Conservation (phyloP, 2,797 vertebrate species). For the Leptoclinus maculatus region DNA sequence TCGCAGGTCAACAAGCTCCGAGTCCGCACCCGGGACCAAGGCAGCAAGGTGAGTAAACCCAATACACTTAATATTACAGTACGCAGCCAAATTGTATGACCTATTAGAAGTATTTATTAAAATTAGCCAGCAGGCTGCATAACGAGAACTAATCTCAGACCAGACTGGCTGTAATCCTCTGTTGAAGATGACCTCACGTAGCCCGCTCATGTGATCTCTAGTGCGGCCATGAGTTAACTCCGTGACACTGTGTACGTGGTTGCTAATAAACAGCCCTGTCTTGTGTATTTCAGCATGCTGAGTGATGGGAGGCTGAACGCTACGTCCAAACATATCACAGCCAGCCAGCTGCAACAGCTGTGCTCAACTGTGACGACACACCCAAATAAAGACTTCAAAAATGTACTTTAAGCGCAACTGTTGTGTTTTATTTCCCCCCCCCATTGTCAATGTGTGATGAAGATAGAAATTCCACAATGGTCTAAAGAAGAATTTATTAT, state of each 20-base stretch:
- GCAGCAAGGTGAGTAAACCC: conserved; percentile 72
- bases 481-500: conserved; percentile 72
- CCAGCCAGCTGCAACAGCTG: conserved; percentile 76
- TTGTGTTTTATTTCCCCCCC: background rate
- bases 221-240: conserved; percentile 44
- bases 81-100: conserved; percentile 41
- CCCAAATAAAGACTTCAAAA: conserved; percentile 64
- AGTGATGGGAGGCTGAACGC: conserved; percentile 63
- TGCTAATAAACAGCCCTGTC: conserved; percentile 73
- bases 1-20: conserved; percentile 94
- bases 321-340: conserved; percentile 43
- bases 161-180: conserved; percentile 60
- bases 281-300: conserved; percentile 76
- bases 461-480: conserved; percentile 41
- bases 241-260: conserved; percentile 57
- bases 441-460: conserved; percentile 1
- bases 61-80: conserved; percentile 28
- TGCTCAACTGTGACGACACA: conserved; percentile 45
- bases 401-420: background rate
- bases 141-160: conserved; percentile 64
- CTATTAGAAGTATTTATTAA: conserved; percentile 66
- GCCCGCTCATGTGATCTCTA: conserved; percentile 59
- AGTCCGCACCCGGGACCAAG: conserved; percentile 82
- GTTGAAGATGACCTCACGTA: conserved; percentile 57
- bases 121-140: conserved; percentile 57